phyloP scores from a whole-genome alignment of 2,113 vertebrate species.

The Bambusicola thoracicus region DNA sequence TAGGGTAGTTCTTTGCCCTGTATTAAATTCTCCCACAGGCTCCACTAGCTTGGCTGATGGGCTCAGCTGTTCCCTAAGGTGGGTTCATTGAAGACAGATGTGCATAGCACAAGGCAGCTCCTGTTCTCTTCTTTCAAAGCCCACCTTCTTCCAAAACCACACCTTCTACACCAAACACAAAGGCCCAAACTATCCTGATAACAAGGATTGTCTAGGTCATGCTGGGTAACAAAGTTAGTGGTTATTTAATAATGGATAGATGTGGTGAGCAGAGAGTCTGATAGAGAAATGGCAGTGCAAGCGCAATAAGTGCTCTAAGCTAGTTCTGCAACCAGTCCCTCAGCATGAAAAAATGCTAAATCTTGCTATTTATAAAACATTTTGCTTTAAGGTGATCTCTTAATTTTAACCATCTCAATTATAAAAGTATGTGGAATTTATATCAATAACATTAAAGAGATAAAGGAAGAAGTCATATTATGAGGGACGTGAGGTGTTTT shows the following conservation, averaged over 20 bases:
- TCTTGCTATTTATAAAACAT: background rate
- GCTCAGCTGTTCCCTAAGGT: accelerated
- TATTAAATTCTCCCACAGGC: accelerated
- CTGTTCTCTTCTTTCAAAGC: accelerated
- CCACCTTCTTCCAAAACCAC: accelerated
- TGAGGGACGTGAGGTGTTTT: background rate
- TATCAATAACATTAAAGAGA: slow-evolving; percentile 37
- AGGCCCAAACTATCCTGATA: accelerated
- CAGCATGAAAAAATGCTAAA: background rate
- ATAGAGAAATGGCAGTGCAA: no score
- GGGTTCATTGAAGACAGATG: accelerated
- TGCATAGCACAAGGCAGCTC: background rate
- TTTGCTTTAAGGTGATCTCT: background rate
- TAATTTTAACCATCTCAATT: background rate
- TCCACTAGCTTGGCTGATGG: background rate
- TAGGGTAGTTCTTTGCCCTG: accelerated
- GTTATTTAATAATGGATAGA: background rate
- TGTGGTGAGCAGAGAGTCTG: no score
- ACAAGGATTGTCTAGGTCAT: background rate
- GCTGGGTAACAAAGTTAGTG: background rate
- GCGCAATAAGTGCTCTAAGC: background rate
- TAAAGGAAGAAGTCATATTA: slow-evolving; percentile 17
- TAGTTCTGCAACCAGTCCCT: background rate
- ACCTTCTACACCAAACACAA: accelerated
- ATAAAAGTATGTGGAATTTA: background rate